A percentile compares a stretch with the other conserved stretches of the same genome.
phyloP scores from a whole-genome alignment of 2,113 vertebrate genomes.

The Acanthochromis polyacanthus region DNA sequence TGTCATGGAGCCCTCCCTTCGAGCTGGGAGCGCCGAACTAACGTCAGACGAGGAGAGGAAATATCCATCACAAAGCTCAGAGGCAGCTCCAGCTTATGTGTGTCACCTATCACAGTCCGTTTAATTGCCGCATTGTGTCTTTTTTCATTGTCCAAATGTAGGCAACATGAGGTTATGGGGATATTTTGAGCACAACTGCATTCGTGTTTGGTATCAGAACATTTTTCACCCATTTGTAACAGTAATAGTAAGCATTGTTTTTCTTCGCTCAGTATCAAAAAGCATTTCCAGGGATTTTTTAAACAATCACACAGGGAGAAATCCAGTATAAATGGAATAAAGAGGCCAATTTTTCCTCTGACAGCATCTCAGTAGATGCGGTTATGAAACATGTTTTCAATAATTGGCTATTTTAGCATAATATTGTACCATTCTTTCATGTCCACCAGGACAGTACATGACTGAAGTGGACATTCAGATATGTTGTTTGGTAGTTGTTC shows the following conservation, averaged over 20 bases:
- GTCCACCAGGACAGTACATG: not conserved
- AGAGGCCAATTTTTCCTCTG: not conserved
- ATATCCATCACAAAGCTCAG: slow-evolving; percentile 34
- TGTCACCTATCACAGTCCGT: not conserved
- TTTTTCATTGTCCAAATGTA: not conserved
- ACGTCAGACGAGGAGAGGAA: slow-evolving; percentile 19
- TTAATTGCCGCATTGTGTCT: not conserved
- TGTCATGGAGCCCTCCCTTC: slow-evolving; percentile 49
- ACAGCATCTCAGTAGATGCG: not conserved
- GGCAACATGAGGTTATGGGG: not conserved
- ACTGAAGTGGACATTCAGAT: no score
- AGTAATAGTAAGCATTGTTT: not conserved
- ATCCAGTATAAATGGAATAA: not conserved
- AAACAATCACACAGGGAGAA: no score
- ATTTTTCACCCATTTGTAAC: not conserved
- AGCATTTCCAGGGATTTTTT: not conserved
- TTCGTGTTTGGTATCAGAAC: not conserved
- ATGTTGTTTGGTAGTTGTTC: no score
- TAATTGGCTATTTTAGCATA: not conserved
- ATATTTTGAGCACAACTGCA: slow-evolving; percentile 11
- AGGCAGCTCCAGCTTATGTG: not conserved
- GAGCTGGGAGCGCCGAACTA: slow-evolving; percentile 53
- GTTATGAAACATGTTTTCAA: not conserved
- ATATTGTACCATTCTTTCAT: no score
- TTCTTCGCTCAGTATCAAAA: not conserved